Evolutionary conservation across 1,140 invertebrate genomes (phyloP).

Genomic region (Pseudomyrmex pallidus): DNA sequence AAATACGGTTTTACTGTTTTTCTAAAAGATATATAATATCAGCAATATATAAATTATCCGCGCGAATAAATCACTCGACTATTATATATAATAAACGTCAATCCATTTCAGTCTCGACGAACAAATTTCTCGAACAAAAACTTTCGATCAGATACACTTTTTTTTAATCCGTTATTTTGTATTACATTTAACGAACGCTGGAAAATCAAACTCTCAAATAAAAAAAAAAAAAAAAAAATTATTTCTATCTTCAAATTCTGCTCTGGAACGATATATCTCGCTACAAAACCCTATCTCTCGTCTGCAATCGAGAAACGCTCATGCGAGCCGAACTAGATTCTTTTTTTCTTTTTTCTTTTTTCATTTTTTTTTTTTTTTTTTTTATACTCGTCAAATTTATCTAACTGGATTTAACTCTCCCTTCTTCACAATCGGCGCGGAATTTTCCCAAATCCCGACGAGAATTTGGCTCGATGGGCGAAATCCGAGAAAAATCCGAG

Average conservation of each 20-base stretch:
- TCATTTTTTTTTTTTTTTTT: conserved; percentile 32
- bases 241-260: not conserved
- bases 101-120: conserved; percentile 15
- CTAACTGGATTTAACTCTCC: not conserved
- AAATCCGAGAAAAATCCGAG: conserved; percentile 27
- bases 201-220: conserved; percentile 39
- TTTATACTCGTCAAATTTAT: not conserved
- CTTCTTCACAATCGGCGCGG: not conserved
- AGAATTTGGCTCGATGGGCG: not conserved
- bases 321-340: not conserved
- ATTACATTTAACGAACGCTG: conserved; percentile 49
- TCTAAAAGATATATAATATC: not conserved
- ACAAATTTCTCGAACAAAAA: conserved; percentile 19
- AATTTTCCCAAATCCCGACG: not conserved
- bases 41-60: not conserved
- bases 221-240: conserved; percentile 43
- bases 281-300: not conserved
- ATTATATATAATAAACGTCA: not conserved
- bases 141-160: not conserved
- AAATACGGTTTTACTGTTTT: not conserved
- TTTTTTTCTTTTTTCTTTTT: not conserved
- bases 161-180: conserved; percentile 45
- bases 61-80: not conserved
- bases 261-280: not conserved
- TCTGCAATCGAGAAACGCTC: not conserved